Evolutionary conservation across 1,140 invertebrate species (phyloP).

Genomic region (Euwallacea similis): DNA sequence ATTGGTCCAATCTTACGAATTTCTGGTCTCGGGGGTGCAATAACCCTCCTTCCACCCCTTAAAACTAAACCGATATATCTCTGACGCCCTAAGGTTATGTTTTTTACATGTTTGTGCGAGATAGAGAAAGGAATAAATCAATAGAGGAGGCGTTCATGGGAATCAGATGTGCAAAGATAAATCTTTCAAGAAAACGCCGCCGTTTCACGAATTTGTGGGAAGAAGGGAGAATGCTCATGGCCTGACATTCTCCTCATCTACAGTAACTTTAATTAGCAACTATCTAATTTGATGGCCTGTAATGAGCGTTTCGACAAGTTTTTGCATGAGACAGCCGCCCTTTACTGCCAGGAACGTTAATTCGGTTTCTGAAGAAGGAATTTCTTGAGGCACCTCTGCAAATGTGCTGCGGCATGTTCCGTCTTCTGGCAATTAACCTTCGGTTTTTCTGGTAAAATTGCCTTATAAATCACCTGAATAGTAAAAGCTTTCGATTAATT

Average conservation of each 20-base stretch:
- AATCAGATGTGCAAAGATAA: neutral
- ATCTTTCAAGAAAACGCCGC: neutral
- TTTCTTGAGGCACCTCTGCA: conserved; percentile 7
- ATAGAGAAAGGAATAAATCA: conserved; percentile 31
- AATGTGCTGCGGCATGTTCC: neutral
- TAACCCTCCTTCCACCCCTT: conserved; percentile 16
- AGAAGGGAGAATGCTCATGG: neutral
- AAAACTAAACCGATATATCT: conserved; percentile 26
- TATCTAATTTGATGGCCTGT: conserved; percentile 19
- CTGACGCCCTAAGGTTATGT: conserved; percentile 23
- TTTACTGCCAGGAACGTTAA: conserved; percentile 23
- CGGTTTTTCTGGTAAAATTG: neutral
- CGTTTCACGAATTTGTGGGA: neutral
- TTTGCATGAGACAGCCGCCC: conserved; percentile 11
- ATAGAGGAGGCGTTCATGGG: conserved; percentile 3
- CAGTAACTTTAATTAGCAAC: conserved; percentile 20
- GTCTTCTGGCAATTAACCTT: neutral
- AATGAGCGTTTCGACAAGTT: conserved; percentile 23
- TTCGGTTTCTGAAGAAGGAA: conserved; percentile 23
- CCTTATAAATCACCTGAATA: too few species aligned
- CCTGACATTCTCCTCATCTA: too few species aligned
- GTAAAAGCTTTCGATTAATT: too few species aligned
- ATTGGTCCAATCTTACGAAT: conserved; percentile 36
- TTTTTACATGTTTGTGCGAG: conserved; percentile 35
- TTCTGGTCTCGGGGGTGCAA: conserved; percentile 16